phyloP scores from a whole-genome alignment of 2,888 invertebrate species.

The Cataglyphis albicans region DNA sequence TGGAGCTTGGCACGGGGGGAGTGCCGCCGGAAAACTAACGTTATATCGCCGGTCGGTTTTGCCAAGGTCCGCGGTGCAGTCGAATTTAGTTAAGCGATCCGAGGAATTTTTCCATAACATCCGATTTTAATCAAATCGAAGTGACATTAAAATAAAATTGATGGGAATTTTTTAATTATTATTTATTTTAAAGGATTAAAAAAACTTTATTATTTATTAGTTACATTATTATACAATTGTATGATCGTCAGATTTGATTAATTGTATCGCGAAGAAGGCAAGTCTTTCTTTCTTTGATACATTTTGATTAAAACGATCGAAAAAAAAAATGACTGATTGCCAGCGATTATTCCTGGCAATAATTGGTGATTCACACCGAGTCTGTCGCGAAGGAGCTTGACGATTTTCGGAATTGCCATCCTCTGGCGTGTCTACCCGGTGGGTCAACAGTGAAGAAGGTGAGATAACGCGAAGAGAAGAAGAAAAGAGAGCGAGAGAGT shows the following conservation, averaged over 20 bases:
- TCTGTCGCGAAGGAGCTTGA: constrained; percentile 20
- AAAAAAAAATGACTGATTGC: constrained; percentile 5
- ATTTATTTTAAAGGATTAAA: not conserved
- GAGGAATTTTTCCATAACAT: not conserved
- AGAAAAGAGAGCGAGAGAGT: constrained; percentile 22
- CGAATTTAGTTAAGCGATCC: constrained; percentile 4
- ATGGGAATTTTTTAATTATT: not conserved
- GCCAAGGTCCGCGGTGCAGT: constrained; percentile 30
- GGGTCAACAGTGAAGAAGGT: constrained; percentile 46
- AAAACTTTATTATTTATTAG: not conserved
- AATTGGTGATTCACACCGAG: constrained; percentile 38
- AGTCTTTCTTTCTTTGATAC: not conserved
- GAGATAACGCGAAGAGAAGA: constrained; percentile 43
- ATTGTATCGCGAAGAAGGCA: not conserved
- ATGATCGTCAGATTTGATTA: not conserved
- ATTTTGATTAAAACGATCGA: not conserved
- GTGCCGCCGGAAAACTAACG: constrained; percentile 46
- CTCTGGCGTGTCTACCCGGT: constrained; percentile 33
- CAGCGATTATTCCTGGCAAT: constrained; percentile 44
- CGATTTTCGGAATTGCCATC: constrained; percentile 26
- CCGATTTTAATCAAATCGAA: not conserved
- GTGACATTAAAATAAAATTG: not conserved
- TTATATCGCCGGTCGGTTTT: constrained; percentile 27
- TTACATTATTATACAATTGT: not conserved
- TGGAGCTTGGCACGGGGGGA: constrained; percentile 71